phyloP scores from a whole-genome alignment of 2,113 vertebrate genomes.

The Pachycephala philippinensis region DNA sequence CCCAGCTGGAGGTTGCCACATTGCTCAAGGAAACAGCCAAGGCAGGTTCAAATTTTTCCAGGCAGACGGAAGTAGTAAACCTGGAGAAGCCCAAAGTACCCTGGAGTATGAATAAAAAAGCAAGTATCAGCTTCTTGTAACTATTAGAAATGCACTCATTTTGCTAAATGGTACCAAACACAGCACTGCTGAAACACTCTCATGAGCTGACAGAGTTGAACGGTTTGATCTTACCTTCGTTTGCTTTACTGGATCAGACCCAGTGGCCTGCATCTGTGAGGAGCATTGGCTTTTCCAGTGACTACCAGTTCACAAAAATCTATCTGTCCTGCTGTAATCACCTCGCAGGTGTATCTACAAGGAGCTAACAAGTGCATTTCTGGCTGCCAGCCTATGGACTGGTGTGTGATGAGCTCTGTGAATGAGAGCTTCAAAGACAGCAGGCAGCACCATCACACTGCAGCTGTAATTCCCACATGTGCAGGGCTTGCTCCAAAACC shows the following conservation, averaged over 20 bases:
- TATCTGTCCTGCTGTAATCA: neutral
- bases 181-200: neutral
- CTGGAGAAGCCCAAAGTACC: neutral
- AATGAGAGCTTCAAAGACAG: neutral
- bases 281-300: neutral
- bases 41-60: neutral
- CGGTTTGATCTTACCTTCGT: neutral
- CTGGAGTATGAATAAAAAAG: neutral
- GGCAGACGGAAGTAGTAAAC: neutral
- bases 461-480: neutral
- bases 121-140: neutral
- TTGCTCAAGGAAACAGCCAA: neutral
- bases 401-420: neutral
- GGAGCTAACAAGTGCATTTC: neutral
- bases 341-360: neutral
- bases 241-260: neutral
- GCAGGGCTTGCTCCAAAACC: neutral
- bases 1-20: neutral
- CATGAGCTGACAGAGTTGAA: neutral
- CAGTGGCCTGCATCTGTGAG: neutral
- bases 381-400: neutral
- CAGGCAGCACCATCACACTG: neutral
- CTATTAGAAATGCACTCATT: neutral
- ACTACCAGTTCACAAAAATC: neutral
- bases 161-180: neutral